Base-by-base conservation (phyloP, 2,888 invertebrate species). In the Onchidella celtica region DNA sequence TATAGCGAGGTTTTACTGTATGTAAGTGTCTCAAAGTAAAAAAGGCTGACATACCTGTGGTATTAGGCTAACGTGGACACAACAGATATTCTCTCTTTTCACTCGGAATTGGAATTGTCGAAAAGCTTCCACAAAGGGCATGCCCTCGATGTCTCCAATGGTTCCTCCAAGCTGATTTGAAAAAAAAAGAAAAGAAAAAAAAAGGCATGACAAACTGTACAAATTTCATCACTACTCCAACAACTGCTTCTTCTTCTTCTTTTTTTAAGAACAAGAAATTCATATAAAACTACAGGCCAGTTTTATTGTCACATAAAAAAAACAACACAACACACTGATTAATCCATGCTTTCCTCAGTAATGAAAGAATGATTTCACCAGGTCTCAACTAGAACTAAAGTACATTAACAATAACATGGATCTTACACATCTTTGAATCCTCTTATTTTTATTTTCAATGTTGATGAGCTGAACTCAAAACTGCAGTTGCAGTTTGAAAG, bases 91-190 rank as follows among this genome's bases (percentile, higher is more conserved):
- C 90, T 99, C 98, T 82, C 95, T 95, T 90, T 97, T 97, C 0
- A 98, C 98, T 87, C 97, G 95, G 92, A 98, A 98, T 92, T 99
- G 98, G 92, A 99, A 99, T 91, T 99, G 99, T 34, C 99, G 95
- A 93, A 99, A 99, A 3, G 99, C 99, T 94, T 99, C 99, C 0
- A 99, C 97, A 93, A 99, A 99, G 0, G 99, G 97, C 99, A 99
- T 99, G 84, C 99, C 98, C 94, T 99, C 99, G 87, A 99, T 99
- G 92, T 99, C 99, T 78, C 99, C 99, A 86, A 99, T 97, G 0
- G 99, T 99, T 11, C 99, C 99, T 68, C 99, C 99, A 63, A 99
- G 95, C 94, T 99, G 97, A 32, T 83, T 83, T 29, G 55, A 32
- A 61, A 66, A 70, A 36, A 70, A 40, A 9, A 68, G 14, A 68